phyloP scores from a whole-genome alignment of 2,797 vertebrate genomes.

The Lepilemur septentrionalis region DNA sequence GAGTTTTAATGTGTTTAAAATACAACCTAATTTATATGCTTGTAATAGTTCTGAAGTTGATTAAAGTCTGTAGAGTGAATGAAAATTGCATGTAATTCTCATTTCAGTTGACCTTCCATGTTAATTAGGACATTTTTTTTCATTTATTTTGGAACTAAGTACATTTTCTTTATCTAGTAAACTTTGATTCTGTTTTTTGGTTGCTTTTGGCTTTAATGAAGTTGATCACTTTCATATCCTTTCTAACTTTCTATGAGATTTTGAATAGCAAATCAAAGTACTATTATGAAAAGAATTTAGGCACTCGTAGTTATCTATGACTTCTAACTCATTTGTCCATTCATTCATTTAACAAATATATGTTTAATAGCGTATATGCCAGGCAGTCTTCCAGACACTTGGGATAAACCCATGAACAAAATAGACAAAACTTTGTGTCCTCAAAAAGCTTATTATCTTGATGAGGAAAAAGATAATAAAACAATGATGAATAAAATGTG shows the following conservation, averaged over 20 bases:
- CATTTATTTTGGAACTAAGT: conserved; percentile 63
- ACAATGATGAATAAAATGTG: not conserved
- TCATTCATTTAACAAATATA: not conserved
- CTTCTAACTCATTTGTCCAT: conserved; percentile 19
- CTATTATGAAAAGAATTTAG: not conserved
- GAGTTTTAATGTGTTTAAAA: conserved; percentile 72
- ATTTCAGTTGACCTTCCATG: conserved; percentile 78
- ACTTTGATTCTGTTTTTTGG: conserved; percentile 8
- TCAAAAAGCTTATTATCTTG: not conserved
- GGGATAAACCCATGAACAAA: not conserved
- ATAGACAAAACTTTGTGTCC: not conserved
- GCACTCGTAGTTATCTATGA: conserved; percentile 27
- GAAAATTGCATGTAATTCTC: conserved; percentile 71
- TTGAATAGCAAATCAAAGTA: not conserved
- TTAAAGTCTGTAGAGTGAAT: conserved; percentile 73
- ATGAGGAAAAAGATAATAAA: not conserved
- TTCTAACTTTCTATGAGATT: not conserved
- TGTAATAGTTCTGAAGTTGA: conserved; percentile 69
- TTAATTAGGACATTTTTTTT: conserved; percentile 77
- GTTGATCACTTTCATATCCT: conserved; percentile 22
- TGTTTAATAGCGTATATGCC: not conserved
- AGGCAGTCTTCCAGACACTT: not conserved
- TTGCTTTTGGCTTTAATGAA: conserved; percentile 45
- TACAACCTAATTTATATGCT: conserved; percentile 64
- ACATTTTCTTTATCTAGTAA: conserved; percentile 68